Percentiles rank a stretch among this genome's conserved stretches.
Evolutionary conservation across 2,888 invertebrate genomes (phyloP).

Genomic region (Leucophora obtusa): DNA sequence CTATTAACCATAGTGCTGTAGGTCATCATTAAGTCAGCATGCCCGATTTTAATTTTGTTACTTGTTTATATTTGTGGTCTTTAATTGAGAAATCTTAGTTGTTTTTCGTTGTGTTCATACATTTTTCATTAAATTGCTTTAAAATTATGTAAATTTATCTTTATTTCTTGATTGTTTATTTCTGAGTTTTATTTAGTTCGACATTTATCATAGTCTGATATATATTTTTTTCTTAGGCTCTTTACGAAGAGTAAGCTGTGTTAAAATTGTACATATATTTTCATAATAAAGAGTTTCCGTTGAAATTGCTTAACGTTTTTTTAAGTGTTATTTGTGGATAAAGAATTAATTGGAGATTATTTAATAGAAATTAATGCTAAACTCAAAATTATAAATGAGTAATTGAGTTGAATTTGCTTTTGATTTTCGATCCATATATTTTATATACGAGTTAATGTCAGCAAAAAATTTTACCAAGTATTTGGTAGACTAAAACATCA

Average conservation of each 20-base stretch:
- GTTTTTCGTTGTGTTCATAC: neutral
- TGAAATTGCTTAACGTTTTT: neutral
- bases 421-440: too few species aligned
- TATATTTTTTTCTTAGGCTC: neutral
- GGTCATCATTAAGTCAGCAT: too few species aligned
- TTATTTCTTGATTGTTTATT: neutral
- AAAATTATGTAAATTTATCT: neutral
- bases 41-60: too few species aligned
- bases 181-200: neutral
- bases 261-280: neutral
- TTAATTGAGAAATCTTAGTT: neutral
- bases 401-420: too few species aligned
- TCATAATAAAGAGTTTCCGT: conserved; percentile 18
- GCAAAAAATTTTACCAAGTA: too few species aligned
- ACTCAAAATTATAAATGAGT: too few species aligned
- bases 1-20: too few species aligned
- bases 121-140: neutral
- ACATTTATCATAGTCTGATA: neutral
- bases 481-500: too few species aligned
- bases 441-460: too few species aligned
- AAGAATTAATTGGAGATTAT: too few species aligned
- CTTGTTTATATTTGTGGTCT: neutral
- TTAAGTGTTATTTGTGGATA: too few species aligned
- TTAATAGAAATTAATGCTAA: too few species aligned
- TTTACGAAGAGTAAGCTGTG: neutral